These are phyloP conservation scores for Caenorhabditis doughertyi DNA, from an alignment of 2,888 invertebrate genomes.

Conservation along the genomic window DNA sequence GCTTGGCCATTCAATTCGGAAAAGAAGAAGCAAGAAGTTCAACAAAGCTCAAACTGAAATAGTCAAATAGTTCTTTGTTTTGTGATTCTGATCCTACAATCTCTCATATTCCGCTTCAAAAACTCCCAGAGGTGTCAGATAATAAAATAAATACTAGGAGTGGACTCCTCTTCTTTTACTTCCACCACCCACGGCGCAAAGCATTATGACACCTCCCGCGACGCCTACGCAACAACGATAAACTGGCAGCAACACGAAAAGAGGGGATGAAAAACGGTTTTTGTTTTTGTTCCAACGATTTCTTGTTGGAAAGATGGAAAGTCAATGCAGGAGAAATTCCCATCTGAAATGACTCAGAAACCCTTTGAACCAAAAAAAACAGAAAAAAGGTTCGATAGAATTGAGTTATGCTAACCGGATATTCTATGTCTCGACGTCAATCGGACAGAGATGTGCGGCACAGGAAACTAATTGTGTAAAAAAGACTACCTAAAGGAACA, in stretches of 20 bases:
- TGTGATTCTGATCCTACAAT: no score
- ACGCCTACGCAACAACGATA: conserved; percentile 37
- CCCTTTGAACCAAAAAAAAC: not conserved
- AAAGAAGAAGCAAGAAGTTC: not conserved
- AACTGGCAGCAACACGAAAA: conserved; percentile 13
- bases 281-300: not conserved
- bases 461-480: conserved; percentile 2
- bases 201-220: conserved; percentile 26
- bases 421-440: conserved; percentile 20
- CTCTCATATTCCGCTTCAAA: no score
- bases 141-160: not conserved
- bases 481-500: conserved; percentile 18
- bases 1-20: not conserved
- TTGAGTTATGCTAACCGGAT: conserved; percentile 17
- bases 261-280: not conserved
- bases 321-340: not conserved
- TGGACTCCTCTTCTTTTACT: not conserved
- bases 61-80: not conserved
- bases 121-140: not conserved
- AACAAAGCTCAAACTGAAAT: conserved; percentile 6
- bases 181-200: conserved; percentile 40
- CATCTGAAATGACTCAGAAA: not conserved
- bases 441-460: conserved; percentile 10
- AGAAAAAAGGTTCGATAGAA: not conserved
- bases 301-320: not conserved